Base-by-base conservation (phyloP, 2,113 vertebrate species). In the Ptilonorhynchus violaceus region DNA sequence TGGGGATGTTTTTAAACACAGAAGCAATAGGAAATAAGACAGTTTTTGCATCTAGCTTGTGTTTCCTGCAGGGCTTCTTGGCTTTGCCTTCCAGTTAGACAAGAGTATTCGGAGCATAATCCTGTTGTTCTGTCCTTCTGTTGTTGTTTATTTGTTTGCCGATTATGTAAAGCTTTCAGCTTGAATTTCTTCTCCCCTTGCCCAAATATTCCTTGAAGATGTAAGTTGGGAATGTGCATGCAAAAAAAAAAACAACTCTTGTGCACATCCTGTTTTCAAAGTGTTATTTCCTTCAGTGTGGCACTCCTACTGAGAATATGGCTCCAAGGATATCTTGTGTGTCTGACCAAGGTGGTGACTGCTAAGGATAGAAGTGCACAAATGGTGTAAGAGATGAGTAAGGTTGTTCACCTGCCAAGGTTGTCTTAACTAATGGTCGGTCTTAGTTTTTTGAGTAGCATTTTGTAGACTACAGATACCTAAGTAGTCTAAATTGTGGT, bases 1-100 rank as follows among this genome's bases (percentile, higher is more conserved):
- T 94, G 60, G 68, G 80, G 84, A 96, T 96, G 96, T 93, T 95
- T 96, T 96, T 94, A 85, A 92, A 95, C 77, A 88, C 33, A 76
- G 88, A 89, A 93, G 89, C 80, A 92, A 92, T 96, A 93, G 78
- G 88, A 94, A 97, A 77, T 75, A 91, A 93, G 82, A 53, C 68
- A 64, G 76, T 85, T 76, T 85, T 76, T 92, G 75, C 85, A 81
- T 93, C 88, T 85, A 77, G 68, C 17, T 62, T 74, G 35, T 72
- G 42, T 88, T 97, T 96, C 88, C 91, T 95, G 80, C 64, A 83
- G 72, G 73, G 66, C 62, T 96, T 49, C 42, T 92, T 94, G 92
- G 70, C 77, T 95, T 90, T 93, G 70, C 82, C 86, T 93, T 95
- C 68, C 1, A 7, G 63, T 95, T 83, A 86, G 68, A 64, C 78